Conservation (phyloP, 2,113 vertebrate genomes). For the human (Homo sapiens) region DNA sequence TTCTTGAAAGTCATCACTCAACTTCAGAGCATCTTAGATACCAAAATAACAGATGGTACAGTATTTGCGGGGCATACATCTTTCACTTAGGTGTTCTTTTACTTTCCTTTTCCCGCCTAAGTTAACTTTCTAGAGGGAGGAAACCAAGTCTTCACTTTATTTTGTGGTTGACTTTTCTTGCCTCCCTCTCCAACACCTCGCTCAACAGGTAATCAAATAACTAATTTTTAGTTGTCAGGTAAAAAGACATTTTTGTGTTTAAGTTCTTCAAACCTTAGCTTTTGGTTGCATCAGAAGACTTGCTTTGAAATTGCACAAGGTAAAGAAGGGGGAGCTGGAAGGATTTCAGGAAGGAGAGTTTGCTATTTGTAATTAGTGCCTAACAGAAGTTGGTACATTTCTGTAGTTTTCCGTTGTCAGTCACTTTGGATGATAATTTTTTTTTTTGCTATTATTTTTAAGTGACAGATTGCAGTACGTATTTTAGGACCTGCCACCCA, state of each 20-base stretch:
- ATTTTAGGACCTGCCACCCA: slow-evolving; percentile 70
- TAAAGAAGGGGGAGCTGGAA: not conserved
- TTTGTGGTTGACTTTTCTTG: not conserved
- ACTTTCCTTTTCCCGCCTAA: not conserved
- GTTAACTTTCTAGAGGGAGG: not conserved
- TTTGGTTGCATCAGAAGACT: slow-evolving; percentile 21
- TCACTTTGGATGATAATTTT: slow-evolving; percentile 37
- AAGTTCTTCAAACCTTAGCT: not conserved
- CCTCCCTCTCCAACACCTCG: not conserved
- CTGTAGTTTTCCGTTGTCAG: slow-evolving; percentile 53
- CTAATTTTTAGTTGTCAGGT: slow-evolving; percentile 16
- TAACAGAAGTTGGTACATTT: slow-evolving; percentile 57
- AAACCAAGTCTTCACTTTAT: not conserved
- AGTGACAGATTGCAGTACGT: slow-evolving; percentile 65
- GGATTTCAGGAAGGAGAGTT: slow-evolving; percentile 39
- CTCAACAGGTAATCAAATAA: not conserved
- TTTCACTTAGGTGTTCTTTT: not conserved
- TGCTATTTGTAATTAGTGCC: slow-evolving; percentile 61
- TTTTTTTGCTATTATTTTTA: slow-evolving; percentile 69
- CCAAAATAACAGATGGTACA: not conserved
- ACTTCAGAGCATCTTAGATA: not conserved
- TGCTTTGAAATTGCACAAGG: not conserved
- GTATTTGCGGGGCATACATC: not conserved
- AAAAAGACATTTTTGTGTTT: not conserved
- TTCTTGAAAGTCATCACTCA: not conserved